Evolutionary conservation across 2,113 vertebrate genomes (phyloP), one percentile per base, ranked within the genome.

Genomic region (Chionis minor): DNA sequence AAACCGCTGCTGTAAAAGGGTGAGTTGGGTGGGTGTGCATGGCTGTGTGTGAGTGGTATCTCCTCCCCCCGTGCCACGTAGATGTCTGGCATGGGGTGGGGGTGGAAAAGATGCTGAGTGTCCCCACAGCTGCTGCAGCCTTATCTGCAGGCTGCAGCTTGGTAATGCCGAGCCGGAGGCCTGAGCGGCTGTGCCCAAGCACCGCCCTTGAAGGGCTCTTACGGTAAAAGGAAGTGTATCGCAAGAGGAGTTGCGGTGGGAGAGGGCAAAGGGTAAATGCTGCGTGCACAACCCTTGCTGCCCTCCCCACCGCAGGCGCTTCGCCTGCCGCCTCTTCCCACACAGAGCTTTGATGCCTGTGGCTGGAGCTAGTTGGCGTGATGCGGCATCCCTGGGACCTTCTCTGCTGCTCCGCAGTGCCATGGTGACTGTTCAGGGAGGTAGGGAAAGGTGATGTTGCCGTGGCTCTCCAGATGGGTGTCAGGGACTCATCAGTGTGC

Each of bases 121-220:
- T 89, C 86, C 72, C 74, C 65, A 70, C 88, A 72, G 88, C 94
- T 95, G 79, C 90, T 92, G 80, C 92, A 81, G 80, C 65, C 94
- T 96, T 97, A 96, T 96, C 96, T 96, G 69, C 86, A 72, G 56
- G 77, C 86, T 95, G 96, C 97, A 97, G 97, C 94, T 96, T 92
- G 61, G 83, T 92, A 33, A 75, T 7, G 15, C 73, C 0, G 30
- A 63, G 82, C 33, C 0, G 3, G 59, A 74, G 89, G 73, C 69
- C 62, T 1, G 2, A 69, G 86, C 59, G 87, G 33, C 40, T 30
- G 30, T 51, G 81, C 55, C 91, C 65, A 71, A 74, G 89, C 90
- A 78, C 95, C 95, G 88, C 95, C 88, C 79, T 92, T 78, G 88
- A 38, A 96, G 63, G 42, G 79, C 79, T 81, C 45, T 95, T 91